These are phyloP conservation scores for Macrocentrus cingulum DNA, from an alignment of 1,140 invertebrate genomes.

Conservation along the genomic window DNA sequence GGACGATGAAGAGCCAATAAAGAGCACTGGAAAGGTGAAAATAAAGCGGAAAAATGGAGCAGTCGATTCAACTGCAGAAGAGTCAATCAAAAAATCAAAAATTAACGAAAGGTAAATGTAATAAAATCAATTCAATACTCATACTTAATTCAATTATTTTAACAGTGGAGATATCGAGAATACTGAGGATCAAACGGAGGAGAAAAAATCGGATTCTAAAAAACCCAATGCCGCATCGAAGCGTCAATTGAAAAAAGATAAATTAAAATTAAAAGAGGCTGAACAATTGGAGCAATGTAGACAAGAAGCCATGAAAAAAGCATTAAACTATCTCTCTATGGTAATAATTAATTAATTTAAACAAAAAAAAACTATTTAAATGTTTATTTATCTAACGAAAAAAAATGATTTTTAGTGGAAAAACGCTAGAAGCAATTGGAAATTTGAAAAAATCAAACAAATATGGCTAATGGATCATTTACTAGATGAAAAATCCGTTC, in stretches of 20 bases:
- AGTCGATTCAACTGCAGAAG: too few species aligned
- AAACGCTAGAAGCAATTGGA: slow-evolving; percentile 69
- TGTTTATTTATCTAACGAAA: too few species aligned
- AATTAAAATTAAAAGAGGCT: slow-evolving; percentile 27
- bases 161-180: neutral
- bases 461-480: slow-evolving; percentile 73
- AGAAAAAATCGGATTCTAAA: slow-evolving; percentile 14
- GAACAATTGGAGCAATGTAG: slow-evolving; percentile 32
- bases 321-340: slow-evolving; percentile 46
- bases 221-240: slow-evolving; percentile 35
- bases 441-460: slow-evolving; percentile 75
- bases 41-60: too few species aligned
- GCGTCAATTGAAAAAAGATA: slow-evolving; percentile 44
- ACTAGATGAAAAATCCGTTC: slow-evolving; percentile 62
- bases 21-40: neutral
- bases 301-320: slow-evolving; percentile 38
- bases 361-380: slow-evolving; percentile 12
- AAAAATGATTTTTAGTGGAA: slow-evolving; percentile 63
- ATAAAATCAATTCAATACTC: too few species aligned
- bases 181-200: neutral
- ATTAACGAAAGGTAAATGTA: too few species aligned
- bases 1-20: neutral
- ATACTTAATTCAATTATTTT: too few species aligned
- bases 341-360: slow-evolving; percentile 31
- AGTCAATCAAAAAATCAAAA: too few species aligned